Evolutionary conservation across 2,888 invertebrate species (phyloP), one percentile per base, ranked within the genome.

Genomic region (Tetanocera ferruginea): DNA sequence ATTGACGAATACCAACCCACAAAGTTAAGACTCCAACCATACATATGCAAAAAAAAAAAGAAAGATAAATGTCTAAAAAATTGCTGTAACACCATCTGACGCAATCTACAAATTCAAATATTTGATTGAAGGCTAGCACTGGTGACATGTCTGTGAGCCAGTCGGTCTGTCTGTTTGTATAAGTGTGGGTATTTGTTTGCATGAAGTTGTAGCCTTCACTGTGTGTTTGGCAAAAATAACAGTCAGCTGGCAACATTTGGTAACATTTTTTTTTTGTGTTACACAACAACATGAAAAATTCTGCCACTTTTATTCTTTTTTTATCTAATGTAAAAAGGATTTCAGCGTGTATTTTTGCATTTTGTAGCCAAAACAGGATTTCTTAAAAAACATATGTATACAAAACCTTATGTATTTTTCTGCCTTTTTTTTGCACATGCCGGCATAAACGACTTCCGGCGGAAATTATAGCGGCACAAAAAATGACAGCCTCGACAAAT

Each of bases 401-500:
- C 8, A 37, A 8, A 6, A 8, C 9, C 4, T 4, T 8, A 8
- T 37, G 8, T n/a, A 55, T 5, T 55, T 55, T n/a, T 55, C 5
- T n/a, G 8, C 19, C 23, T 57, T 9, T 55, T 2, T 23, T 9
- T 57, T 9, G 19, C 8, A 19, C 31, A 66, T 66, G 66, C 31
- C 37, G 66, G 66, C 66, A 34, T 66, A 66, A 66, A 66, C 37
- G 66, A 66, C 66, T 66, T 66, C 66, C 66, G 66, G 66, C 66
- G 66, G 66, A 66, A 66, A 66, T 66, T 66, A 66, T 37, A 37
- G 66, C 66, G 66, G 66, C 66, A 14, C 66, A 66, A 66, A 66
- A 55, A 66, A 66, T 66, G 37, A 34, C 17, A 66, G 66, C 37
- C 66, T 17, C 28, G 34, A 37, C 66, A 66, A 37, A 66, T 66